Base-by-base conservation (phyloP, 2,888 invertebrate genomes). In the Caenorhabditis sp. region DNA sequence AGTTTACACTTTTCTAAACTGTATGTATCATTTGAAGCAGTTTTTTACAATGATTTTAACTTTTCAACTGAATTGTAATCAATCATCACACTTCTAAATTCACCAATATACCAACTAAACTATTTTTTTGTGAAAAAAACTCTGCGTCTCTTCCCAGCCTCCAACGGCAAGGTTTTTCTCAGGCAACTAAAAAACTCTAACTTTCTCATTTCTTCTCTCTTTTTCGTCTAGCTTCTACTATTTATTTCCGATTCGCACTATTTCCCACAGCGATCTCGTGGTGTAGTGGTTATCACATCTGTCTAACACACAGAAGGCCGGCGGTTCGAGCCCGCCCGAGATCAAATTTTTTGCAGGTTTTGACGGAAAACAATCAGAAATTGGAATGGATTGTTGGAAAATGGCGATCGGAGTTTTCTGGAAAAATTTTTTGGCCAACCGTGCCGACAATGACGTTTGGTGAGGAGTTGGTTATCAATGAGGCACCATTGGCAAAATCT, bases 371-470 rank as follows among this genome's bases (percentile, higher is more conserved):
- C 61, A 86, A 86, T 75, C 63, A 81, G 27, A 81, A 85, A 55
- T 58, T 88, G 19, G 76, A 77, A 57, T 88, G 88, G 88, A 81
- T 88, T 63, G 77, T 84, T 58, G 88, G 88, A 54, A 85, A 86
- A 69, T 88, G 88, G 88, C 71, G 26, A 53, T 86, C 86, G n/a
- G 88, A 88, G 60, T 88, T 87, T 69, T 84, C 84, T 19, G 88
- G 88, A 27, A 88, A 88, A 75, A 76, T 88, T 17, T 84, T 88
- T 69, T 88, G 88, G 88, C 88, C 88, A 19, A 88, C 88, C 19
- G 87, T 88, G 24, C 88, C 88, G 5, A 88, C 88, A 14, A 87
- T 88, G 88, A 88, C 88, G 19, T 88, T 85, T 66, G 88, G 88
- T 21, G 88, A 88, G 57, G 87, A 87, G 69, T 74, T 88, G 53